These are phyloP conservation scores for Drosophila nikananu DNA, from an alignment of 1,140 invertebrate genomes.

Conservation along the genomic window DNA sequence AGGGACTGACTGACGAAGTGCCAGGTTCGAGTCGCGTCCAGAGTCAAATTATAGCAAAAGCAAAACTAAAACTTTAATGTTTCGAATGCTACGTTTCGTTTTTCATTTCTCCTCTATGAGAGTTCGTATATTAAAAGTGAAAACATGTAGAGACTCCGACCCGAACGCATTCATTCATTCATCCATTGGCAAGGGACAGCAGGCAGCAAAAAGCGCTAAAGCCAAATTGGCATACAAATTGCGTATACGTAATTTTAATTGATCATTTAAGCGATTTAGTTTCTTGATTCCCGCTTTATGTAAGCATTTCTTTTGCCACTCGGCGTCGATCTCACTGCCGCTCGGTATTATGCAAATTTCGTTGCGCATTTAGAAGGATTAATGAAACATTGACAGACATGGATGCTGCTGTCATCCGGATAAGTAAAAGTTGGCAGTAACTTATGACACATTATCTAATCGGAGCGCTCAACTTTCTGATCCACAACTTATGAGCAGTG, in stretches of 20 bases:
- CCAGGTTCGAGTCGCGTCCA: conserved; percentile 34
- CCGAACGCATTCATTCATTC: conserved; percentile 37
- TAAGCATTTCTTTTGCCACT: conserved; percentile 42
- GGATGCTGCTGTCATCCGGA: background rate
- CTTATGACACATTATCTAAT: conserved; percentile 42
- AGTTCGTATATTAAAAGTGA: conserved; percentile 75
- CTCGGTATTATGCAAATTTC: conserved; percentile 52
- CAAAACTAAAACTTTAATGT: conserved; percentile 75
- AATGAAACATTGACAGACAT: conserved; percentile 33
- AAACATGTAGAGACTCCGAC: conserved; percentile 66
- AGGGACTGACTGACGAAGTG: conserved; percentile 55
- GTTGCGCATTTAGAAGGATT: conserved; percentile 58
- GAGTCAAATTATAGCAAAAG: conserved; percentile 77
- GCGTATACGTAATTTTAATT: conserved; percentile 78
- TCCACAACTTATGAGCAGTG: background rate
- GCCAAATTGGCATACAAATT: conserved; percentile 68
- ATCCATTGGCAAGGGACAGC: conserved; percentile 58
- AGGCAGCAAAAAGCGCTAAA: conserved; percentile 31
- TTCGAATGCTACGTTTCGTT: conserved; percentile 76
- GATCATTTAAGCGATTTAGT: conserved; percentile 68
- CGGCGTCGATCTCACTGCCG: conserved; percentile 32
- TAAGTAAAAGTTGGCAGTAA: conserved; percentile 50
- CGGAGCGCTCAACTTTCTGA: conserved; percentile 14
- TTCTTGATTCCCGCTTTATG: conserved; percentile 53
- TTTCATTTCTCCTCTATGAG: conserved; percentile 54